Base-by-base conservation (phyloP, 1,140 invertebrate genomes). In the Nasonia longicornis region DNA sequence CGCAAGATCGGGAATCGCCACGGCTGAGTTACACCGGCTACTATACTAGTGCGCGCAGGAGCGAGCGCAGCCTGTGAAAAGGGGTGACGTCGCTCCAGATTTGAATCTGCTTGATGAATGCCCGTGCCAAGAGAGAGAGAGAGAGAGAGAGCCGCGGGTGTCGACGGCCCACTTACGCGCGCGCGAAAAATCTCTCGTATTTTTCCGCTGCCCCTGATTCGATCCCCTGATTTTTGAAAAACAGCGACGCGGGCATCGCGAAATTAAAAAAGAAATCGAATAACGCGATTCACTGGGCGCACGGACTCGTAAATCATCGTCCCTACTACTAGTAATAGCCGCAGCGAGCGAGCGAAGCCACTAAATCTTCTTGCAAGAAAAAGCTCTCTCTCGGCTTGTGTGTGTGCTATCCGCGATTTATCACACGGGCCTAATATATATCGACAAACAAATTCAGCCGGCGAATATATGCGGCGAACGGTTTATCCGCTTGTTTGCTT, bases 61-160 rank as follows among this genome's bases (percentile, higher is more conserved):
- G 11, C 29, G 66, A 67, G 14, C 0, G 31, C 31, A 26, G 31
- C 31, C 31, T 64, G 26, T 45, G 66, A 64, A 80, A 48, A 29
- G 35, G 26, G 58, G 35, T 20, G 72, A 63, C 66, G 38, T 77
- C 64, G 66, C 63, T 35, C 79, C 73, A 70, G 79, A 81, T 70
- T 81, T 81, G 42, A 76, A 81, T 81, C 73, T 76, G 35, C 48
- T 52, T 76, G 79, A 81, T 76, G 29, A 80, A 80, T 80, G 72
- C n/a, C 22, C 72, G 58, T 10, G 52, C 26, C 74, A 22, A 26
- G 31, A 35, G 31, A 35, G 31, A 35, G 66, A n/a, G n/a, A n/a
- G n/a, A n/a, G 38, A 26, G 31, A 35, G 31, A 35, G 31, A 35
- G 66, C 58, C 45, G 38, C 48, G 38, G 35, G 48, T 22, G 70